Evolutionary conservation across 2,113 vertebrate genomes (phyloP).

Genomic region (Daphoenositta chrysoptera): DNA sequence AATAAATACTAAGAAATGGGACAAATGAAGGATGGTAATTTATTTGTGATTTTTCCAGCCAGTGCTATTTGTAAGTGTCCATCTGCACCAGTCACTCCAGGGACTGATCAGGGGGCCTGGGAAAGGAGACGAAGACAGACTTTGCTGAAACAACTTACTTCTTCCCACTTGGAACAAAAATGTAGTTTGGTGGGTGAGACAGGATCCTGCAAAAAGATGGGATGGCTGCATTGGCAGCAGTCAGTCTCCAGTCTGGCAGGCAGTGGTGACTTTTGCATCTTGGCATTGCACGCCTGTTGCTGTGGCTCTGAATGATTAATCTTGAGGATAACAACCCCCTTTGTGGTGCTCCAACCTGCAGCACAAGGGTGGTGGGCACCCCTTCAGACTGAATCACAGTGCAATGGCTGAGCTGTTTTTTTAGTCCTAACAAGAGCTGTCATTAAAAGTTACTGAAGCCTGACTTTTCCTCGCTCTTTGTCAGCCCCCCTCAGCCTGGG

Average conservation of each 20-base stretch:
- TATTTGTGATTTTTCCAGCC: not conserved
- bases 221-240: not conserved
- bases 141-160: not conserved
- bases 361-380: not conserved
- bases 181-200: not conserved
- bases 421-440: slow-evolving; percentile 82
- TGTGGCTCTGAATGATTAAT: not conserved
- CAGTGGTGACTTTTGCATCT: not conserved
- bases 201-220: not conserved
- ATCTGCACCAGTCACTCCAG: not conserved
- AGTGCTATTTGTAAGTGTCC: not conserved
- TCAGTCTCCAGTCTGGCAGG: not conserved
- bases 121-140: not conserved
- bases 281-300: not conserved
- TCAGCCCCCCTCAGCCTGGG: slow-evolving; percentile 68
- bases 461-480: slow-evolving; percentile 77
- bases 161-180: not conserved
- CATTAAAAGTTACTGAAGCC: slow-evolving; percentile 86
- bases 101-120: not conserved
- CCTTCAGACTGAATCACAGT: slow-evolving; percentile 72
- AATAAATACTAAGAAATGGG: not conserved
- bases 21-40: not conserved
- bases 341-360: not conserved
- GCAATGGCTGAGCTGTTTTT: slow-evolving; percentile 74
- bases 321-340: not conserved